Base-by-base conservation (phyloP, 92 coral and sea anemone genomes). In the Epizoanthus scotinus region DNA sequence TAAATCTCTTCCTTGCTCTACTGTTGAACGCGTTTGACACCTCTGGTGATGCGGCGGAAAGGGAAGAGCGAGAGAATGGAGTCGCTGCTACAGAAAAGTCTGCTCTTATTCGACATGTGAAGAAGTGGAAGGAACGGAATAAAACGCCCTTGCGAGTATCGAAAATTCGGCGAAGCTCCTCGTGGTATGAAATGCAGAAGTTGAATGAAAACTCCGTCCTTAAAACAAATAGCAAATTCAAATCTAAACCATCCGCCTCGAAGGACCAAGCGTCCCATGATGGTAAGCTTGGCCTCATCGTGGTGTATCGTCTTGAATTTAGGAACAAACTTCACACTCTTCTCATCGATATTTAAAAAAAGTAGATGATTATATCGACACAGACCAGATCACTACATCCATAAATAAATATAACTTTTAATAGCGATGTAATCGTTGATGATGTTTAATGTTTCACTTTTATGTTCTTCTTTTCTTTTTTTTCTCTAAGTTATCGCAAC, bases 1-100 rank as follows among this genome's bases (percentile, higher is more conserved):
- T 90, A 21, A 92, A 92, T 53, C 93, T 92, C 22, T 92, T 92
- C 71, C 87, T 92, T 17, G 97, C 97, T 31, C 87, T 92, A 17
- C 80, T 92, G 65, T 67, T 92, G 83, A 92, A 91, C 65, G 87
- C 97, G 18, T 92, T 92, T 73, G 97, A 91, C 57, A 78, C 89
- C 1, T 87, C 86, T 19, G 94, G 92, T 36, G 87, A 84, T 6
- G 97, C 90, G 24, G 77, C 71, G 28, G 68, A 84, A 20, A 60
- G 29, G 67, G 84, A 81, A 58, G 84, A 77, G 70, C 36, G 84
- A 29, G 81, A 79, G 73, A 87, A 74, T 62, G 62, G 72, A 28
- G 36, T 56, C 60, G 73, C 77, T 44, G 31, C 80, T 61, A 84
- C 40, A 53, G 44, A 73, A 14, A 52, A 81, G 19, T 36, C 38